A percentile compares a stretch with the other conserved stretches of the same genome.
Conservation (phyloP, 2,113 vertebrate genomes). For the Oxyruncus cristatus region DNA sequence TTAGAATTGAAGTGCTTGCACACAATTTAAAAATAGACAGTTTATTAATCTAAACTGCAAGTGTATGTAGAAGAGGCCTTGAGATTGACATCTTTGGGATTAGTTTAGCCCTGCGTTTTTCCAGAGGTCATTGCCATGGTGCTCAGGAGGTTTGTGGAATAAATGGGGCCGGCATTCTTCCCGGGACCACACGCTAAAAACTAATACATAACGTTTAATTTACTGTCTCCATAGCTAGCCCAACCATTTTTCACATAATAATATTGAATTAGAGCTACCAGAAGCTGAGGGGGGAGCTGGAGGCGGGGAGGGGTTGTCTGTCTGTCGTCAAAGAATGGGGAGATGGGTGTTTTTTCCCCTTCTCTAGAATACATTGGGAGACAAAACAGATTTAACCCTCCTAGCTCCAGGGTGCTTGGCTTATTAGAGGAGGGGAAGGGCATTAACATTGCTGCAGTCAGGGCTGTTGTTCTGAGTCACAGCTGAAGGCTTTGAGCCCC, state of each 20-base stretch:
- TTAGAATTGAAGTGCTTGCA: constrained; percentile 80
- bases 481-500: neutral
- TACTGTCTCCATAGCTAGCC: constrained; percentile 88
- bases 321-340: constrained; percentile 1
- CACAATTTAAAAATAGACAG: constrained; percentile 82
- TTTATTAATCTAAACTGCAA: constrained; percentile 82
- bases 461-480: neutral
- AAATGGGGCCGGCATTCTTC: constrained; percentile 76
- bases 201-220: constrained; percentile 97
- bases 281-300: constrained; percentile 28
- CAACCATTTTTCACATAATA: constrained; percentile 93
- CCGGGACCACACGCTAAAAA: constrained; percentile 76
- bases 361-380: constrained; percentile 19
- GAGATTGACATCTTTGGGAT: constrained; percentile 83
- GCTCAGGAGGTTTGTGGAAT: constrained; percentile 73
- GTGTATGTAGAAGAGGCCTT: constrained; percentile 78
- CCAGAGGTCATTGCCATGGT: constrained; percentile 78
- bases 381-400: constrained; percentile 40
- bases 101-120: constrained; percentile 82
- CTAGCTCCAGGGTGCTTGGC: neutral
- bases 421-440: neutral
- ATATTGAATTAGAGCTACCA: constrained; percentile 91
- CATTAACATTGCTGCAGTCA: neutral
- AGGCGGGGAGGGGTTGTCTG: constrained; percentile 33
- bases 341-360: constrained; percentile 47